phyloP scores from a whole-genome alignment of 1,140 invertebrate species.

The Pseudachorutes palmiensis region DNA sequence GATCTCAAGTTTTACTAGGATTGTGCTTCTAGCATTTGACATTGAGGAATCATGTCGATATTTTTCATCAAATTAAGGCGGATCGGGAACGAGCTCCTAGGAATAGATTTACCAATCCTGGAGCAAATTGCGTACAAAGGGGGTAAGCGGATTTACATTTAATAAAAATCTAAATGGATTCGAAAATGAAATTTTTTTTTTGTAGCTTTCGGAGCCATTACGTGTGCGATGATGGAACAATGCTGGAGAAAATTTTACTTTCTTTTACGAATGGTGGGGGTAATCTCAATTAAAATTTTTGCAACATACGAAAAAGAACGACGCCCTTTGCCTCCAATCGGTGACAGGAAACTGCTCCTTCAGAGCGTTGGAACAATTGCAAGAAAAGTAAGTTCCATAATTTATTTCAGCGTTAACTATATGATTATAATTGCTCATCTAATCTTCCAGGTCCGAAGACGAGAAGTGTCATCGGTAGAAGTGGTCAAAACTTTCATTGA shows the following conservation, averaged over 20 bases:
- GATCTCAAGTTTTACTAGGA: background rate
- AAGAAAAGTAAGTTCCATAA: conserved; percentile 27
- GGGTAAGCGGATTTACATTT: conserved; percentile 10
- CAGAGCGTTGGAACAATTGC: conserved; percentile 26
- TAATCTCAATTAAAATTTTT: background rate
- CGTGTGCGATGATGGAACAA: background rate
- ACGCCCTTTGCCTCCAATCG: conserved; percentile 30
- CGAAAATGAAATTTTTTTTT: background rate
- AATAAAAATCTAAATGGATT: background rate
- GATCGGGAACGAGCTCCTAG: conserved; percentile 10
- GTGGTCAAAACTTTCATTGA: conserved; percentile 69
- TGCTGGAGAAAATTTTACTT: background rate
- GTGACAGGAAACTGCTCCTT: conserved; percentile 24
- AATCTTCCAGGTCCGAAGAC: conserved; percentile 30
- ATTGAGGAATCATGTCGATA: conserved; percentile 9
- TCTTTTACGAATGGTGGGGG: background rate
- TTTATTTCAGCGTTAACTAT: background rate
- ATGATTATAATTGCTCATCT: background rate
- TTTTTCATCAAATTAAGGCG: conserved; percentile 17
- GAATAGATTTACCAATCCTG: conserved; percentile 18
- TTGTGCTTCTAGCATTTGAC: background rate
- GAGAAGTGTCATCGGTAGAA: conserved; percentile 62
- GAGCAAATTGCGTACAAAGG: conserved; percentile 22
- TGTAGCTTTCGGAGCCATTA: background rate
- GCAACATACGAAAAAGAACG: conserved; percentile 21